Evolutionary conservation across 2,113 vertebrate genomes (phyloP), one percentile per base, ranked within the genome.

Genomic region (Ciconia stormi): DNA sequence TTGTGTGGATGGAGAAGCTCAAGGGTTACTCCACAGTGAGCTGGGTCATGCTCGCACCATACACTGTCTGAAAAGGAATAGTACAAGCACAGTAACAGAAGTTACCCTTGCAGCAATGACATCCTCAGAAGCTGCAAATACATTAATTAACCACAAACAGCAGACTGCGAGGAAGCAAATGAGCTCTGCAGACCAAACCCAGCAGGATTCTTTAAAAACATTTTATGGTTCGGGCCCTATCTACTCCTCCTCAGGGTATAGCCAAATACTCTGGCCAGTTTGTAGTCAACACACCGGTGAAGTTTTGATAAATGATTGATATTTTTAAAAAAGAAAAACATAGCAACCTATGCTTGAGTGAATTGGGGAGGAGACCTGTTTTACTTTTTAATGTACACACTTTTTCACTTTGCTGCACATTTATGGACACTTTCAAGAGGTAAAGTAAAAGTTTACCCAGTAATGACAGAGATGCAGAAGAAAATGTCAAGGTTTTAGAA

Each of bases 81-180:
- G 59, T 15, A 25, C 53, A 40, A 89, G 40, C 62, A 56, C 49
- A 77, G 67, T 19, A 87, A 61, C 15, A 15, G 34, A 80, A 83
- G 79, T 53, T 72, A 72, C 27, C 44, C 87, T 78, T 59, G 67
- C 82, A 89, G 71, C 50, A 90, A 73, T 17, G 61, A 73, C 62
- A 81, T 11, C 72, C 67, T 79, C 47, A 63, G 49, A 77, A 94
- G 72, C 19, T 58, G 40, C 81, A 93, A 81, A 72, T 47, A 63
- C n/a, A 53, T 84, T 89, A 83, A 91, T 66, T 80, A 93, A 89
- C 49, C 36, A 73, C 53, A 87, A 91, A 34, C 19, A 91, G 58
- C 40, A 81, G 36, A 77, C n/a, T n/a, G 36, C 1, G 2, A 89
- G 20, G 11, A 70, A 76, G 52, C 30, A 94, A 83, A 77, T 3